phyloP scores from a whole-genome alignment of 1,140 invertebrate species.

The Anastatus disparis region DNA sequence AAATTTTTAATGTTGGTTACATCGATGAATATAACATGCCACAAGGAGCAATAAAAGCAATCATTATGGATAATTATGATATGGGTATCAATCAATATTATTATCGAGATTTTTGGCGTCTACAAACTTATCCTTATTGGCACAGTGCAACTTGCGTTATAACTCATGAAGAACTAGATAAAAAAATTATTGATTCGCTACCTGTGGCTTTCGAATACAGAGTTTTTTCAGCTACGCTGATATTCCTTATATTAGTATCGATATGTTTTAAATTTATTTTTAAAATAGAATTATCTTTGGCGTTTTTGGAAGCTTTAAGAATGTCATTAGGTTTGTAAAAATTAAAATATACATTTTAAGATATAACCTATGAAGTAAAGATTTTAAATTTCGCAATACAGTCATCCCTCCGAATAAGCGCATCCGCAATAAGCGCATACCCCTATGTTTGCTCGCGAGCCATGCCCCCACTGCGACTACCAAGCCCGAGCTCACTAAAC shows the following conservation, averaged over 20 bases:
- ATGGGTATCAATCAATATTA: not conserved
- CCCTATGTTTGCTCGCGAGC: too few relatives aligned
- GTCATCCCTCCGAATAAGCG: too few relatives aligned
- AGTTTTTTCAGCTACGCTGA: not conserved
- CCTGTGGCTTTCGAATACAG: not conserved
- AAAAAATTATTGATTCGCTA: too few relatives aligned
- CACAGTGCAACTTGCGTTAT: not conserved
- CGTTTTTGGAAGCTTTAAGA: not conserved
- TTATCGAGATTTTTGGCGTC: not conserved
- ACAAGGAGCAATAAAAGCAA: not conserved
- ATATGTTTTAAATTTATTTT: too few relatives aligned
- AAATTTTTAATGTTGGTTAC: not conserved
- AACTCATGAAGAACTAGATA: not conserved
- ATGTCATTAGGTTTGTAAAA: not conserved
- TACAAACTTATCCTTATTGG: slow-evolving; percentile 10
- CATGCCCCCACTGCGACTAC: too few relatives aligned
- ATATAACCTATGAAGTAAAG: too few relatives aligned
- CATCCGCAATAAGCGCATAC: too few relatives aligned
- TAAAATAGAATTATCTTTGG: too few relatives aligned
- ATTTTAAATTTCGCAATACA: too few relatives aligned
- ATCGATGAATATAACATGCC: not conserved
- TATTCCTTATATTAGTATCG: too few relatives aligned
- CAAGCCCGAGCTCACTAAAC: too few relatives aligned
- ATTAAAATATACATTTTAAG: not conserved
- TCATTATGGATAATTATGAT: not conserved